These are phyloP conservation scores for Herminia tarsipennalis DNA, from an alignment of 2,888 invertebrate genomes.

Conservation along the genomic window DNA sequence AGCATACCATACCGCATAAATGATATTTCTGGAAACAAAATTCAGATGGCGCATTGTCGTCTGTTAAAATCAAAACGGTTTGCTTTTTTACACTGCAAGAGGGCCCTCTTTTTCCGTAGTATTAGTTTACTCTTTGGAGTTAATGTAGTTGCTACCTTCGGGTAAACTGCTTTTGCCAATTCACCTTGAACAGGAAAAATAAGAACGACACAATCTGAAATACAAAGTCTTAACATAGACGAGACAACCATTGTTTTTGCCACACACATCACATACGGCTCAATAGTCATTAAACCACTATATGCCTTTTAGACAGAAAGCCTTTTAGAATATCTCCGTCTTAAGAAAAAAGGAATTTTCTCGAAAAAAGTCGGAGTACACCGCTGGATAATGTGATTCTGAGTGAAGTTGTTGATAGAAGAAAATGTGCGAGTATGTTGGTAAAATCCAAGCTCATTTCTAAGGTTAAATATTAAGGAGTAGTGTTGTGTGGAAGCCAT, in stretches of 20 bases:
- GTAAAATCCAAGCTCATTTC: constrained; percentile 45
- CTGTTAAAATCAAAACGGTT: too few relatives aligned
- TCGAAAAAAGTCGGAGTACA: constrained; percentile 14
- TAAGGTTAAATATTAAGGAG: constrained; percentile 39
- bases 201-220: constrained; percentile 1
- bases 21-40: too few relatives aligned
- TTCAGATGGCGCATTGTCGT: too few relatives aligned
- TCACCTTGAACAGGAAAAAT: constrained; percentile 3
- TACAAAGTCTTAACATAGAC: constrained; percentile 3
- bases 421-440: constrained; percentile 44
- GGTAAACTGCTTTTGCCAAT: too few relatives aligned
- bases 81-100: too few relatives aligned
- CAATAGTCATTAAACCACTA: constrained; percentile 38
- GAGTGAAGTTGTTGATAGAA: constrained; percentile 56
- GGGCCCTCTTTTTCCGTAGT: too few relatives aligned
- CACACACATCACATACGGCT: constrained; percentile 17
- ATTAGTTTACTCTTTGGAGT: too few relatives aligned
- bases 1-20: too few relatives aligned
- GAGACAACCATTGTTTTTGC: constrained; percentile 3
- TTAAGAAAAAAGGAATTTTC: constrained; percentile 30
- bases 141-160: too few relatives aligned
- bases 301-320: constrained; percentile 34
- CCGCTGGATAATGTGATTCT: constrained; percentile 57
- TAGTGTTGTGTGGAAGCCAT: constrained; percentile 12
- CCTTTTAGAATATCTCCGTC: constrained; percentile 33